Percentiles rank a stretch among this genome's conserved stretches.
phyloP scores from a whole-genome alignment of 2,797 vertebrate genomes.

The Tapera naevia region DNA sequence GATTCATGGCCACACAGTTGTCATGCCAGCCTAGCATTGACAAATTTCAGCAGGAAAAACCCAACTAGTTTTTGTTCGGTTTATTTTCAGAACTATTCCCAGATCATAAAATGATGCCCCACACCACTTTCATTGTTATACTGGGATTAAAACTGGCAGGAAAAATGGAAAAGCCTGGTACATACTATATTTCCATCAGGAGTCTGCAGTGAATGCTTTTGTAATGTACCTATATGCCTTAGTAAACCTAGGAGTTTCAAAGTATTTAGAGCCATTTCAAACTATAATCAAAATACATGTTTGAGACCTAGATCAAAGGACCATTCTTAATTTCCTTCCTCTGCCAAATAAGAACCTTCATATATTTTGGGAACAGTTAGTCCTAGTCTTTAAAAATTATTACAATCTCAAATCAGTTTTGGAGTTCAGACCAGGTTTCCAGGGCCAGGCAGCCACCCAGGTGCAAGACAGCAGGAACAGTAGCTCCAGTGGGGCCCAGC shows the following conservation, averaged over 20 bases:
- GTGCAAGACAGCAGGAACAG: not conserved
- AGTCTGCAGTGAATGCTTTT: not conserved
- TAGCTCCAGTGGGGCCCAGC: not conserved
- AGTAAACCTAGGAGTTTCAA: not conserved
- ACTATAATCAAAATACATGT: not conserved
- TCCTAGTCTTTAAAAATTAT: not conserved
- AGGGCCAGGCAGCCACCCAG: not conserved
- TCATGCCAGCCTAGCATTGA: not conserved
- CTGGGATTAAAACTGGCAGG: not conserved
- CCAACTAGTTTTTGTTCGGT: not conserved
- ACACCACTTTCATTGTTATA: not conserved
- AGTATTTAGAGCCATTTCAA: not conserved
- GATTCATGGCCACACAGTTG: not conserved
- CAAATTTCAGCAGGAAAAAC: not conserved
- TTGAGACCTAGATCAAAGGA: not conserved
- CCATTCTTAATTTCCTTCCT: not conserved
- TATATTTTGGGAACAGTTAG: not conserved
- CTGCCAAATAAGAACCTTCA: not conserved
- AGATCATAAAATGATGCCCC: not conserved
- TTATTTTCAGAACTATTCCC: not conserved
- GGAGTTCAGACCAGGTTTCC: not conserved
- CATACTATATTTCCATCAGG: not conserved
- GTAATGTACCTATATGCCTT: not conserved
- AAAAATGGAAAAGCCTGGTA: not conserved
- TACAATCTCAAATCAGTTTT: not conserved